Percentiles rank a stretch among this genome's conserved stretches.
Conservation (phyloP, 2,888 invertebrate genomes). For the Epinotia bilunana region DNA sequence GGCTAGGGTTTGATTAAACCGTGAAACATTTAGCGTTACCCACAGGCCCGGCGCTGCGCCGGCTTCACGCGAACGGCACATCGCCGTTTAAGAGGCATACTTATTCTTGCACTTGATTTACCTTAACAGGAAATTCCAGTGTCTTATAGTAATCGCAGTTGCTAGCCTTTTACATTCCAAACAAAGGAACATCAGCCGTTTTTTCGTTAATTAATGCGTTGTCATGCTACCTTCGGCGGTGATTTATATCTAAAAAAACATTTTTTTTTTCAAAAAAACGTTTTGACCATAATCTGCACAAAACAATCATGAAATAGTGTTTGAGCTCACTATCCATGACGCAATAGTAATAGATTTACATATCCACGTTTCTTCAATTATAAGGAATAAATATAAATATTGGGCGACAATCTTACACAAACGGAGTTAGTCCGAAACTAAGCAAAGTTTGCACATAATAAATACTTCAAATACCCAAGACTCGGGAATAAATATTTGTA, state of each 20-base stretch:
- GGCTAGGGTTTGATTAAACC: conserved; percentile 82
- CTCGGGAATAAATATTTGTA: too few relatives aligned
- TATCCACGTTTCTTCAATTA: background rate
- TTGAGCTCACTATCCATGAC: too few relatives aligned
- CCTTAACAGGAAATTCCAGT: background rate
- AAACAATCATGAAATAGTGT: too few relatives aligned
- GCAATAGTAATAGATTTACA: background rate
- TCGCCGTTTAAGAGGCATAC: conserved; percentile 10
- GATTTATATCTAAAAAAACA: too few relatives aligned
- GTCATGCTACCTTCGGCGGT: background rate
- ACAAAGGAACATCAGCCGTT: background rate
- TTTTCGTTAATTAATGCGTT: background rate
- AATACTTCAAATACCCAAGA: too few relatives aligned
- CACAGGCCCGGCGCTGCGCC: conserved; percentile 55
- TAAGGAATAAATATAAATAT: background rate
- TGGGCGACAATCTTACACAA: too few relatives aligned
- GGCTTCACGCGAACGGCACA: conserved; percentile 27
- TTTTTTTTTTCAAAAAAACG: too few relatives aligned
- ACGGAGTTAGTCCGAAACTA: too few relatives aligned
- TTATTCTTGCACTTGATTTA: conserved; percentile 25
- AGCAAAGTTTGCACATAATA: too few relatives aligned
- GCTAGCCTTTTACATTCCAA: background rate
- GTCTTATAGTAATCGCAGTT: conserved; percentile 7
- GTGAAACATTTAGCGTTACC: conserved; percentile 80
- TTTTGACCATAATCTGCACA: too few relatives aligned